Conservation (phyloP, 2,888 invertebrate genomes). For the Tuberolachnus salignus region DNA sequence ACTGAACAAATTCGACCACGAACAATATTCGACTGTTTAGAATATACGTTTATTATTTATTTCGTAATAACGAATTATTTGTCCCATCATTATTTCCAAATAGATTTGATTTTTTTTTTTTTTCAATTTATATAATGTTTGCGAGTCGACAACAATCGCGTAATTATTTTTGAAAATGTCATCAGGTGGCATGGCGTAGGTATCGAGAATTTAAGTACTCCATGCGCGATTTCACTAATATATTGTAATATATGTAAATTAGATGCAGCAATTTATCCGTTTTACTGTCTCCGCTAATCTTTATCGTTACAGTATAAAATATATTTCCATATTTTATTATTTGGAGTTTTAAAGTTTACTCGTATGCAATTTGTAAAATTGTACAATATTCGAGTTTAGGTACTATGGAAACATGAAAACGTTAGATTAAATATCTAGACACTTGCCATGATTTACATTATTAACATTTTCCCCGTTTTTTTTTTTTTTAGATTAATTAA, state of each 20-base stretch:
- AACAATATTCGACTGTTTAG: not conserved
- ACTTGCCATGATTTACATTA: too few species aligned
- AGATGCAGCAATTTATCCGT: not conserved
- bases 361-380: too few species aligned
- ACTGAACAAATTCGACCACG: not conserved
- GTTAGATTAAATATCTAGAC: too few species aligned
- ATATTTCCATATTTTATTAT: too few species aligned
- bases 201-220: not conserved
- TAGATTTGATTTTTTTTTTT: too few species aligned
- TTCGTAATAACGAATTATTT: slow-evolving; percentile 28
- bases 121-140: slow-evolving; percentile 11
- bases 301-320: too few species aligned
- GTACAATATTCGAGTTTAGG: too few species aligned
- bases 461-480: too few species aligned
- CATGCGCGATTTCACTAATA: not conserved
- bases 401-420: too few species aligned
- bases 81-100: not conserved
- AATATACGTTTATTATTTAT: not conserved
- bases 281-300: not conserved
- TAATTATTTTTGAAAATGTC: not conserved
- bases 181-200: not conserved
- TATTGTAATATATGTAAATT: slow-evolving; percentile 19
- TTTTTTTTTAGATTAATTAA: too few species aligned
- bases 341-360: too few species aligned
- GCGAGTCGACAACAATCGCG: slow-evolving; percentile 4